Conservation (phyloP, 2,888 invertebrate species). For the Melanophora roralis region DNA sequence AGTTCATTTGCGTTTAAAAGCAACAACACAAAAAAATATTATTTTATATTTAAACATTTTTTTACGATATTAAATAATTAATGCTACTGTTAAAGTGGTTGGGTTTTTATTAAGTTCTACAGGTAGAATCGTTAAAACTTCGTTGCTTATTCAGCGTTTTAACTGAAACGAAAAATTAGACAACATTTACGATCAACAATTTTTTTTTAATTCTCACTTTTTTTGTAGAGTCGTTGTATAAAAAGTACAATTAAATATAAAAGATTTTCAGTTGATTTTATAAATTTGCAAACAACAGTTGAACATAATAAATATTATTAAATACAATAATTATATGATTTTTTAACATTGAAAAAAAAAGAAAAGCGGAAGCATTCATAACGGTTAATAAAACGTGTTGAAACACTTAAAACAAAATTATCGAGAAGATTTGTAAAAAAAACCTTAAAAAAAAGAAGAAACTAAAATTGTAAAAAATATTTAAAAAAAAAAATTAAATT, state of each 20-base stretch:
- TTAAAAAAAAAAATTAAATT: background rate
- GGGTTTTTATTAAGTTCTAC: slow-evolving; percentile 25
- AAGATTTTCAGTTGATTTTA: slow-evolving; percentile 74
- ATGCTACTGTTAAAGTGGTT: slow-evolving; percentile 1
- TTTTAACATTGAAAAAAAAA: background rate
- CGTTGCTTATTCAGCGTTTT: slow-evolving; percentile 32
- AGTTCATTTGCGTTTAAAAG: slow-evolving; percentile 36
- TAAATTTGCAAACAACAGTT: slow-evolving; percentile 71
- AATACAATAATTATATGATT: background rate
- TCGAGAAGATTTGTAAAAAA: background rate
- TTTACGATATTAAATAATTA: slow-evolving; percentile 4
- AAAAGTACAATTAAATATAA: slow-evolving; percentile 72
- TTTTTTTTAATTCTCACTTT: background rate
- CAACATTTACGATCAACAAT: slow-evolving; percentile 16
- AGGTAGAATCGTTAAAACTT: slow-evolving; percentile 25
- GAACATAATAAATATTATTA: slow-evolving; percentile 7
- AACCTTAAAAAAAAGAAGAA: background rate
- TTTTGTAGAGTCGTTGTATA: slow-evolving; percentile 65
- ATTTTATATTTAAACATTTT: slow-evolving; percentile 22
- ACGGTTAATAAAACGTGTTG: background rate
- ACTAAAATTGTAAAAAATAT: background rate
- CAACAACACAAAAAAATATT: slow-evolving; percentile 14
- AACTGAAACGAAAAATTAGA: slow-evolving; percentile 30
- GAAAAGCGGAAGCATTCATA: slow-evolving; percentile 7
- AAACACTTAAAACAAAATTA: background rate